Evolutionary conservation across 2,888 invertebrate species (phyloP).

Genomic region (Microplitis manilae): DNA sequence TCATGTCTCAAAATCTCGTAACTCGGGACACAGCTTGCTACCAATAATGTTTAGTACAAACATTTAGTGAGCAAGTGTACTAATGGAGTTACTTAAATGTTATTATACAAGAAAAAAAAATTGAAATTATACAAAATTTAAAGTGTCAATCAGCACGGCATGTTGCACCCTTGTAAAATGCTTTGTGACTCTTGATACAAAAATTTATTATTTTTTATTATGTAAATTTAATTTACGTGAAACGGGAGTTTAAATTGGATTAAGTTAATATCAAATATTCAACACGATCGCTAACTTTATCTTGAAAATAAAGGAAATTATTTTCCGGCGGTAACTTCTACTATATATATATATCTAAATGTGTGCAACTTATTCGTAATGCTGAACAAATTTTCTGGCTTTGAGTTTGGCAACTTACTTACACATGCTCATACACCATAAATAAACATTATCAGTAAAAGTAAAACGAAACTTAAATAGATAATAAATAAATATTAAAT

Average conservation of each 20-base stretch:
- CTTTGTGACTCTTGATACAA: constrained; percentile 46
- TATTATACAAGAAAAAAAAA: constrained; percentile 10
- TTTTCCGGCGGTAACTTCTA: neutral
- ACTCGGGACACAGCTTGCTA: neutral
- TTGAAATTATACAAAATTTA: constrained; percentile 10
- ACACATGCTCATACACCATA: constrained; percentile 8
- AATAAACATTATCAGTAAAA: neutral
- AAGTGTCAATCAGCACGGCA: constrained; percentile 49
- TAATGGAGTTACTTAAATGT: neutral
- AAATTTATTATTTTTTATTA: neutral
- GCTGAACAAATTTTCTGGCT: neutral
- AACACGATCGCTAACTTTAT: constrained; percentile 15
- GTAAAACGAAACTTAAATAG: neutral
- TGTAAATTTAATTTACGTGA: neutral
- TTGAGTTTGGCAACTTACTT: neutral
- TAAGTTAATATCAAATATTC: constrained; percentile 7
- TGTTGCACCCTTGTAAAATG: constrained; percentile 50
- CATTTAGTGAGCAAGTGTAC: neutral
- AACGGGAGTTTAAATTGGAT: neutral
- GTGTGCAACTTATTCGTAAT: neutral
- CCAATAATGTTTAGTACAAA: neutral
- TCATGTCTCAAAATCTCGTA: neutral
- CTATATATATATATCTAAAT: constrained; percentile 4
- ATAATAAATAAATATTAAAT: neutral
- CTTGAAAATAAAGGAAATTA: neutral